phyloP scores from a whole-genome alignment of 2,113 vertebrate species.

The Chionodraco myersi region DNA sequence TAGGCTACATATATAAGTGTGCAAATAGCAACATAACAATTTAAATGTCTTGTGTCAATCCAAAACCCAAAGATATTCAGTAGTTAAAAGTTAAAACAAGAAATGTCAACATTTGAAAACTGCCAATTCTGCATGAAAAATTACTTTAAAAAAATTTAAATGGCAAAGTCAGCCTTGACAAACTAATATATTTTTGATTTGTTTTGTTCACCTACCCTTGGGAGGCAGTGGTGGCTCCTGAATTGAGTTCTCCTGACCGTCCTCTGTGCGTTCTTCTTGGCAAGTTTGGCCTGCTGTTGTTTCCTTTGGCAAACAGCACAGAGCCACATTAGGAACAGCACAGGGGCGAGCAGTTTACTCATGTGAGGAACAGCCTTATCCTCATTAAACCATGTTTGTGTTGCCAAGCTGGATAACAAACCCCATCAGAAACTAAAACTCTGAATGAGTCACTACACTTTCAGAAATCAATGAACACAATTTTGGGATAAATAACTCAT shows the following conservation, averaged over 20 bases:
- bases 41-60: too few relatives aligned
- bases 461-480: neutral
- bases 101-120: too few relatives aligned
- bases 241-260: slow-evolving; percentile 73
- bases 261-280: slow-evolving; percentile 83
- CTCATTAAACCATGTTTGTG: slow-evolving; percentile 46
- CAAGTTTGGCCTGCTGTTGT: slow-evolving; percentile 74
- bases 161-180: too few relatives aligned
- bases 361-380: slow-evolving; percentile 48
- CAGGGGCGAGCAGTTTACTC: slow-evolving; percentile 62
- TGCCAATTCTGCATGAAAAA: too few relatives aligned
- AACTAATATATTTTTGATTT: neutral
- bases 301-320: slow-evolving; percentile 73
- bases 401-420: slow-evolving; percentile 14
- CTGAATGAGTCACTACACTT: neutral
- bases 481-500: too few relatives aligned
- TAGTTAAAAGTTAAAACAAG: too few relatives aligned
- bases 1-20: too few relatives aligned
- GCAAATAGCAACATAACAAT: too few relatives aligned
- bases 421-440: neutral
- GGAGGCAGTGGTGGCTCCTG: slow-evolving; percentile 83
- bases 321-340: slow-evolving; percentile 31
- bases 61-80: too few relatives aligned
- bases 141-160: too few relatives aligned
- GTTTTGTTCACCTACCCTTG: slow-evolving; percentile 68